Evolutionary conservation across 1,140 invertebrate genomes (phyloP).

Genomic region (Diorhabda carinulata): DNA sequence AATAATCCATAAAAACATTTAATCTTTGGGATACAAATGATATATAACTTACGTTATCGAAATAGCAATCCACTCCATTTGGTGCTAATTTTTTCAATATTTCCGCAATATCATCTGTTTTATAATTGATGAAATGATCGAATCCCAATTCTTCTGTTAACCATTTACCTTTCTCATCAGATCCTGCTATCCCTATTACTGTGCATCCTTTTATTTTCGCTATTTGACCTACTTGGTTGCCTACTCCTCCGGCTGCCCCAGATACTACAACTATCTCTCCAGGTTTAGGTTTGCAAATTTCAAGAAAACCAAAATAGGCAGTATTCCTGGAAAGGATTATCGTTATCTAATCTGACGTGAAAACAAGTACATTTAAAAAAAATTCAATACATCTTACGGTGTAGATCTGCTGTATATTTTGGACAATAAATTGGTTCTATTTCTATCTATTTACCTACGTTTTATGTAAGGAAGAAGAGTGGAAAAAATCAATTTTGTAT

Average conservation of each 20-base stretch:
- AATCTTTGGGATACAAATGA: too few relatives aligned
- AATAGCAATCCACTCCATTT: conserved; percentile 65
- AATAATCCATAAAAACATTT: too few relatives aligned
- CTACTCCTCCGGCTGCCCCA: conserved; percentile 70
- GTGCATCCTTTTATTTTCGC: conserved; percentile 63
- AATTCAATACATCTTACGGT: background rate
- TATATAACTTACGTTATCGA: conserved; percentile 57
- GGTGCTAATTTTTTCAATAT: conserved; percentile 59
- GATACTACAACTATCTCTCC: conserved; percentile 66
- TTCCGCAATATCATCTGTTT: conserved; percentile 53
- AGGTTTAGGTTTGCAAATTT: conserved; percentile 61
- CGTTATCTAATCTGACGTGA: background rate
- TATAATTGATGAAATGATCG: conserved; percentile 68
- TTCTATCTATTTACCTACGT: background rate
- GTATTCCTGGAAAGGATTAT: conserved; percentile 44
- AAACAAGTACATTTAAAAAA: background rate
- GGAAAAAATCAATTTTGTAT: background rate
- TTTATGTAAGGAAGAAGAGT: background rate
- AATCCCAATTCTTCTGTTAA: conserved; percentile 59
- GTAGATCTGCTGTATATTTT: background rate
- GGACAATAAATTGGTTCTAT: background rate
- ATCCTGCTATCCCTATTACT: conserved; percentile 67
- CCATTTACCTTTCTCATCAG: conserved; percentile 66
- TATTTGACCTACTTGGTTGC: conserved; percentile 68
- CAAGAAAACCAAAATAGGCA: conserved; percentile 68